These are phyloP conservation scores for Lucilia sericata DNA, from an alignment of 1,140 invertebrate species.

Conservation along the genomic window DNA sequence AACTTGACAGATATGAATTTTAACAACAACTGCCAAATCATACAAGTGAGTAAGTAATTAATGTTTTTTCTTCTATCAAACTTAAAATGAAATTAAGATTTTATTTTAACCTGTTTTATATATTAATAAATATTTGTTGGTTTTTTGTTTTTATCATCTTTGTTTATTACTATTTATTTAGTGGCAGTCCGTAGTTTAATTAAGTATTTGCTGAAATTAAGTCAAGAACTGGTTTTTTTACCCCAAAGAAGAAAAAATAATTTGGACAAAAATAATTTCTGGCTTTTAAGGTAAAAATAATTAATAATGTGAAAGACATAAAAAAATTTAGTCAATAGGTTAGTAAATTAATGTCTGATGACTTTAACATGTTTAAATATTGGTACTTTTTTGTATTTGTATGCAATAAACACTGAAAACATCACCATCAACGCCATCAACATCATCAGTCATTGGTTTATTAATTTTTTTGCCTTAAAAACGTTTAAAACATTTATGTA, in stretches of 20 bases:
- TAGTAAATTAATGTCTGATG: not conserved
- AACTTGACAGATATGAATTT: not conserved
- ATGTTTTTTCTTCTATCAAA: not conserved
- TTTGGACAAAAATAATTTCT: not conserved
- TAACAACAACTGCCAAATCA: not conserved
- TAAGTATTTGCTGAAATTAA: not conserved
- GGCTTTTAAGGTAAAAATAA: conserved; percentile 10
- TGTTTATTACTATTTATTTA: not conserved
- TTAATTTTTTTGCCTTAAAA: conserved; percentile 11
- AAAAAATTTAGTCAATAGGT: not conserved
- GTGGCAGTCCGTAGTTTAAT: not conserved
- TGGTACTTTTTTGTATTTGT: not conserved
- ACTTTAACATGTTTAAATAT: conserved; percentile 4
- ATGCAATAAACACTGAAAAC: not conserved
- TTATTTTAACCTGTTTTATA: not conserved
- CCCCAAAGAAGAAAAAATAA: not conserved
- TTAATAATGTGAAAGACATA: not conserved
- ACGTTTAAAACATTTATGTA: not conserved
- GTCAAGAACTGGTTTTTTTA: not conserved
- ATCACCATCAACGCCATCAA: not conserved
- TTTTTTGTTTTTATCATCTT: not conserved
- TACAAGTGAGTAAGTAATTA: no score
- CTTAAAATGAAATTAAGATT: not conserved
- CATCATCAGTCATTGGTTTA: not conserved
- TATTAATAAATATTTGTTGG: not conserved